Evolutionary conservation across 2,113 vertebrate genomes (phyloP).

Genomic region (Ardeotis arabs): DNA sequence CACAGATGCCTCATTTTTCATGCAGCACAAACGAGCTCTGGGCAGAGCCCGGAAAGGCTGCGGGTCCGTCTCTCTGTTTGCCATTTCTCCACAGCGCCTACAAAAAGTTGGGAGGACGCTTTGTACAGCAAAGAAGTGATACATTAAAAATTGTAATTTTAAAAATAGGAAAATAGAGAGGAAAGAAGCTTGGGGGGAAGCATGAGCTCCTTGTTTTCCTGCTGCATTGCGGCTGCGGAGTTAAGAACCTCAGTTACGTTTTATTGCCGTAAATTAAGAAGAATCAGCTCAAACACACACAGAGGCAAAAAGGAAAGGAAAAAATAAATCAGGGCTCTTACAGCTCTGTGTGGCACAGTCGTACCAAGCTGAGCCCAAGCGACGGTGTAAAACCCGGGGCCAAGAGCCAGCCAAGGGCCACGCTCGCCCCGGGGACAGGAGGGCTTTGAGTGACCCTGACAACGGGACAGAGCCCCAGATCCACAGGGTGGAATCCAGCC

Average conservation of each 20-base stretch:
- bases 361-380: fast-evolving
- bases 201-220: neutral
- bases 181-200: neutral
- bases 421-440: neutral
- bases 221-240: slow-evolving; percentile 10
- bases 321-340: neutral
- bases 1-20: neutral
- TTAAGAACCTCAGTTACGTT: neutral
- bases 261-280: neutral
- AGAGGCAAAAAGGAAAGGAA: neutral
- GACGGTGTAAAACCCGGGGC: fast-evolving
- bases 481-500: neutral
- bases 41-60: neutral
- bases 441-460: too few species aligned
- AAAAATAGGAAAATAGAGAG: neutral
- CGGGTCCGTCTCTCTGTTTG: neutral
- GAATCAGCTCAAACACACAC: neutral
- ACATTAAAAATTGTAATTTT: neutral
- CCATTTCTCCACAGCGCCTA: neutral
- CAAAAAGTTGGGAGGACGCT: neutral
- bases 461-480: too few species aligned
- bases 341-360: neutral
- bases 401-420: neutral
- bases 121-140: neutral
- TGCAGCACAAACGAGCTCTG: neutral